phyloP scores from a whole-genome alignment of 2,113 vertebrate genomes.

The Ceratotherium simum region DNA sequence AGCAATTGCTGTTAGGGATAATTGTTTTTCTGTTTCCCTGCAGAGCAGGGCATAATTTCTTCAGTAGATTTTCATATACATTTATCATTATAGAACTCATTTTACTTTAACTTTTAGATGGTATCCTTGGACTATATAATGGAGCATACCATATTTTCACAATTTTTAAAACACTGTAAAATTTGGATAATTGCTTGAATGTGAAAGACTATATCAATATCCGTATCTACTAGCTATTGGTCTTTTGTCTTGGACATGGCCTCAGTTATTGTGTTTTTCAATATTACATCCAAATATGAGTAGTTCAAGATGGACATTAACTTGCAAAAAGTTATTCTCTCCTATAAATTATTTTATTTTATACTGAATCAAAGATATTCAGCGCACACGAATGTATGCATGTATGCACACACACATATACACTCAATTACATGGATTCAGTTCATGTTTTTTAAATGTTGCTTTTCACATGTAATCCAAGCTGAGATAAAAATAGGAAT shows the following conservation, averaged over 20 bases:
- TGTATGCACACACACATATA: not conserved
- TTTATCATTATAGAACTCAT: not conserved
- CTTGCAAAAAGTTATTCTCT: not conserved
- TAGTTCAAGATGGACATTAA: not conserved
- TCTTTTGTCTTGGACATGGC: not conserved
- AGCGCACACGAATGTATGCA: not conserved
- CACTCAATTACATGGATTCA: not conserved
- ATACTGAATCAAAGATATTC: not conserved
- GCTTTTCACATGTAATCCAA: not conserved
- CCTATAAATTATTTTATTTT: not conserved
- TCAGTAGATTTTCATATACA: not conserved
- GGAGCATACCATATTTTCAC: not conserved
- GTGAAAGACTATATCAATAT: not conserved
- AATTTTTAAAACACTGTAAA: not conserved
- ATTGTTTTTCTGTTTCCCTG: not conserved
- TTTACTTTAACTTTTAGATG: not conserved
- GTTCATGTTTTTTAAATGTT: not conserved
- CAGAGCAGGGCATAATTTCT: not conserved
- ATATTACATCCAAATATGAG: not conserved
- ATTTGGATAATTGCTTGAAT: not conserved
- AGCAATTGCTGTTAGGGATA: not conserved
- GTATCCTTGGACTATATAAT: not conserved
- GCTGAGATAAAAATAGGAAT: not conserved
- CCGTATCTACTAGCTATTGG: not conserved
- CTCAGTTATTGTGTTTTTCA: not conserved